Percentiles rank a stretch among this genome's conserved stretches.
These are phyloP conservation scores for Cololabis saira DNA, from an alignment of 2,113 vertebrate species.

Conservation along the genomic window DNA sequence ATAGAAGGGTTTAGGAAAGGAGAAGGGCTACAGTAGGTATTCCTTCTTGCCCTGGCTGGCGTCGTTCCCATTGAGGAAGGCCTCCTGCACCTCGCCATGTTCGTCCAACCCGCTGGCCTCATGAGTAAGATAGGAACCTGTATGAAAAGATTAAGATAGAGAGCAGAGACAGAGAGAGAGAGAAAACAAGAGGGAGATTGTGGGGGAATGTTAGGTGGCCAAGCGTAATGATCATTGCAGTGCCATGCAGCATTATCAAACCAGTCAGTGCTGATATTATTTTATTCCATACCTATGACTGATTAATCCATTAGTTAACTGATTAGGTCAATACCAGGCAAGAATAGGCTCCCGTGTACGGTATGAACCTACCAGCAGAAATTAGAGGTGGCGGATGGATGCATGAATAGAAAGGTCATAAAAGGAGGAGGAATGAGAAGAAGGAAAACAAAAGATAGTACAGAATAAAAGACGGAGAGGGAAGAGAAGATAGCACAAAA, in stretches of 20 bases:
- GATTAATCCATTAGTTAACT: conserved; percentile 78
- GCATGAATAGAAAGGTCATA: conserved; percentile 35
- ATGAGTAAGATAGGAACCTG: conserved; percentile 94
- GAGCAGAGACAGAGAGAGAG: conserved; percentile 27
- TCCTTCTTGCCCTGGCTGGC: conserved; percentile 94
- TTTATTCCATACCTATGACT: conserved; percentile 63
- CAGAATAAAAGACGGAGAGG: conserved; percentile 38
- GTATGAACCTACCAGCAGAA: conserved; percentile 70
- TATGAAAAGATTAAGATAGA: conserved; percentile 21
- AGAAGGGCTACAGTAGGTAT: conserved; percentile 89
- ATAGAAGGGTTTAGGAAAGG: conserved; percentile 41
- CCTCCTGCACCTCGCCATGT: conserved; percentile 93
- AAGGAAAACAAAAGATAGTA: conserved; percentile 29
- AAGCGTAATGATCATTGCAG: conserved; percentile 65
- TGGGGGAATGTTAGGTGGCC: conserved; percentile 71
- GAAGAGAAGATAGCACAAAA: conserved; percentile 50
- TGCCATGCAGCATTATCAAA: conserved; percentile 63
- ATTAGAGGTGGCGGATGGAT: conserved; percentile 48
- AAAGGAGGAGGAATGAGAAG: conserved; percentile 14
- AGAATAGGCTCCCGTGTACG: conserved; percentile 78
- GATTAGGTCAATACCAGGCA: conserved; percentile 79
- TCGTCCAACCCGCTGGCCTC: conserved; percentile 94
- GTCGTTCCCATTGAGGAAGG: conserved; percentile 92
- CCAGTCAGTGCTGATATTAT: conserved; percentile 54
- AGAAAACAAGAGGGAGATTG: conserved; percentile 48